Base-by-base conservation (phyloP, 1,140 invertebrate species). In the Macrotrachela quadricornifera region DNA sequence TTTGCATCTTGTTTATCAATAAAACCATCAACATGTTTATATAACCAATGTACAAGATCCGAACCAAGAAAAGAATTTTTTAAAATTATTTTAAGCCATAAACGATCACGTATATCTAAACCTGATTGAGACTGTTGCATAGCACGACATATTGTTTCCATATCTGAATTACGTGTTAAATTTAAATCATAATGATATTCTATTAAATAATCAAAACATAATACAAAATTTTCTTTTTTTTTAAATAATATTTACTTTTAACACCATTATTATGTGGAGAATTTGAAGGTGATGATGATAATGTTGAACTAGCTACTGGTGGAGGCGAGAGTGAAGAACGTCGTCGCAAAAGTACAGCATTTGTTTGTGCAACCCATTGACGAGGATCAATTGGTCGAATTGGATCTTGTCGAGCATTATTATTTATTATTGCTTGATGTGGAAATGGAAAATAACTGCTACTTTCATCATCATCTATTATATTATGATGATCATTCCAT, bases 41-140 rank as follows among this genome's bases (percentile, higher is more conserved):
- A 76, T 45, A 99, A 74, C 92, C 92, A 97, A 64, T 96, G 88
- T 17, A 97, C 88, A 18, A 96, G 81, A 69, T 96, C 91, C 16
- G 87, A 84, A 47, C 90, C 90, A 64, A 97, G 90, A 73, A 97
- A 97, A 57, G 91, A 90, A 73, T 91, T 94, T 46, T 88, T 88
- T 66, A 99, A 95, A 13, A 84, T 90, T 57, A 99, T 96, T 75
- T 99, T 99, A 10, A 99, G 73, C 92, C 92, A 99, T 79, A 91
- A 90, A 44, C 92, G 76, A 73, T 97, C 88, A 54, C 87, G 75
- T 53, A 97, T 88, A 72, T 97, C 91, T 38, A 97, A 72, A 10
- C 91, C 92, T 51, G 87, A 94, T 63, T 96, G 87, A 11, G 84
- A 80, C 61, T 83, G 78, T 52, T 86, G 81, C 90, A 97, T 95